Conservation (phyloP, 2,888 invertebrate genomes). For the Luperina testacea region DNA sequence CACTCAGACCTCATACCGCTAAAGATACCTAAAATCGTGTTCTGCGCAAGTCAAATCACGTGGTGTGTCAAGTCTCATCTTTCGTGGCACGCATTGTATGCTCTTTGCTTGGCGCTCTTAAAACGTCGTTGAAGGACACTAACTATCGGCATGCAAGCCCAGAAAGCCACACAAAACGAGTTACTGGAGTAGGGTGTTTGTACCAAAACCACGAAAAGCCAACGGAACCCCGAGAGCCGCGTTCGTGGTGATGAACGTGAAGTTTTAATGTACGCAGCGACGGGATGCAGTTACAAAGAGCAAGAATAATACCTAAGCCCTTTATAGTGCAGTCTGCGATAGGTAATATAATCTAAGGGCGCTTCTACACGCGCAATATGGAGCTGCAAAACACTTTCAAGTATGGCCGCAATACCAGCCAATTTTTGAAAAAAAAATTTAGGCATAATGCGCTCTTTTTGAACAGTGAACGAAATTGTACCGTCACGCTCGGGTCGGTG, state of each 20-base stretch:
- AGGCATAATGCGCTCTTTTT: no score
- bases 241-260: constrained; percentile 63
- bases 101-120: background rate
- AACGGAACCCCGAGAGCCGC: constrained; percentile 72
- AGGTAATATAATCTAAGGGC: background rate
- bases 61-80: no score
- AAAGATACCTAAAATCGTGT: no score
- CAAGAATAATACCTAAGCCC: constrained; percentile 32
- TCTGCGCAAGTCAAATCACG: no score
- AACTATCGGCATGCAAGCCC: background rate
- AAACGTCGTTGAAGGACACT: background rate
- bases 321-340: constrained; percentile 47
- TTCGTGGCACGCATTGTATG: no score
- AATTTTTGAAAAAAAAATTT: no score
- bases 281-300: constrained; percentile 39
- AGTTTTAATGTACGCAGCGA: constrained; percentile 68
- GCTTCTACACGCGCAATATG: background rate
- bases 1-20: no score
- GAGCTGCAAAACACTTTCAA: background rate
- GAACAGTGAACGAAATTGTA: no score
- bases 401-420: no score
- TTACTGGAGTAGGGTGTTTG: constrained; percentile 62
- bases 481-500: no score
- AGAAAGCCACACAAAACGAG: background rate
- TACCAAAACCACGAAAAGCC: constrained; percentile 80